Evolutionary conservation across 2,888 invertebrate genomes (phyloP), one percentile per base, ranked within the genome.

Genomic region (Melinaea menophilus): DNA sequence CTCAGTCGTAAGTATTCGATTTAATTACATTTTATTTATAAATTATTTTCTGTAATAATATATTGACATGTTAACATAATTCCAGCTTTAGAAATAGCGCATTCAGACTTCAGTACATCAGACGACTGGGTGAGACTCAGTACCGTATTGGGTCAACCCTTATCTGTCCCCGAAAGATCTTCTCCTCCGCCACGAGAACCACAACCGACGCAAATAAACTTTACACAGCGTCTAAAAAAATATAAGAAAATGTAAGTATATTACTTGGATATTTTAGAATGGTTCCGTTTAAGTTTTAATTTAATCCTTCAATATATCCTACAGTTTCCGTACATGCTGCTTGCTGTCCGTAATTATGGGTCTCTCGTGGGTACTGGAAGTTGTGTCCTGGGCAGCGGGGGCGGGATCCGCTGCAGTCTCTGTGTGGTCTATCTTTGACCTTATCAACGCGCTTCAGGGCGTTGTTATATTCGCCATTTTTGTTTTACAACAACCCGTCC

Each of bases 361-460:
- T 0, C 82, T 94, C 7, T 94, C 94, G 58, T 95, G 95, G 95
- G 88, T 93, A 41, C 89, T 94, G 79, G 95, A 95, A 79, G 89
- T 95, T 68, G 91, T 94, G 0, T 94, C 94, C 0, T 94, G 93
- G 92, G 90, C 90, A 57, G 90, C 90, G 0, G 92, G 92, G 0
- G 91, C 92, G 58, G 87, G 91, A 59, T 79, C 90, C 0, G 77
- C 86, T 1, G 86, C 87, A 0, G 84, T 87, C 33, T 86, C 90
- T 7, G 86, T 91, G 13, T 93, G 94, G 90, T 92, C 93, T 0
- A 87, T 94, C 31, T 93, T 94, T 72, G 94, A 95, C 79, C 90
- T 94, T 69, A 86, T 94, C 70, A 95, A 94, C 77, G 93, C 94
- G 0, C 82, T 94, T 46, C 95, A 95, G 74, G 95, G 95, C 5